These are phyloP conservation scores for Genyomyrus donnyi DNA, from an alignment of 2,113 vertebrate species.

Conservation along the genomic window DNA sequence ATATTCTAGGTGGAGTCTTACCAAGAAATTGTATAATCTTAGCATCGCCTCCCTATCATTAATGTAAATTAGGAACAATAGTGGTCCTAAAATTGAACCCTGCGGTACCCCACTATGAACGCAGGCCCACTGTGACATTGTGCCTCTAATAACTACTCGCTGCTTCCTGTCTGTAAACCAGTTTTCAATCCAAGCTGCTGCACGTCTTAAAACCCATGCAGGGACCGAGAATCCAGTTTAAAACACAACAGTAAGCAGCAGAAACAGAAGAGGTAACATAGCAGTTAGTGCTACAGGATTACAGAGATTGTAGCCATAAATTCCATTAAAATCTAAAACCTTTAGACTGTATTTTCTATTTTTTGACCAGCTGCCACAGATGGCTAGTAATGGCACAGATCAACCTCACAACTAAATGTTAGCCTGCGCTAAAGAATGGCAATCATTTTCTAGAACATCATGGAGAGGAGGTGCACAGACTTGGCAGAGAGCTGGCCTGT, in stretches of 20 bases:
- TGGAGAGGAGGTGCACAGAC: background rate
- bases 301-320: background rate
- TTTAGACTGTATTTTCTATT: background rate
- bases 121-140: too few relatives aligned
- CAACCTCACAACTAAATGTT: background rate
- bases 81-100: too few relatives aligned
- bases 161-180: too few relatives aligned
- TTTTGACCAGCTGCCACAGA: background rate
- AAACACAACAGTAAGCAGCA: background rate
- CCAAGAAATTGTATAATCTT: too few relatives aligned
- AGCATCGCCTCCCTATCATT: too few relatives aligned
- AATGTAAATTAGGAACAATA: too few relatives aligned
- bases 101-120: too few relatives aligned
- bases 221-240: background rate
- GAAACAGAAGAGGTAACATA: background rate
- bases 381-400: background rate
- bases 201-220: too few relatives aligned
- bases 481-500: background rate
- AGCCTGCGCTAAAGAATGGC: background rate
- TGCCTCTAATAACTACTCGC: too few relatives aligned
- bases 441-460: background rate
- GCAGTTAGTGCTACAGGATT: background rate
- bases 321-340: background rate
- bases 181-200: too few relatives aligned
- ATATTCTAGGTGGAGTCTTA: too few relatives aligned